These are phyloP conservation scores for Geopemphigus sp. DNA, from an alignment of 1,140 invertebrate species.

Conservation along the genomic window DNA sequence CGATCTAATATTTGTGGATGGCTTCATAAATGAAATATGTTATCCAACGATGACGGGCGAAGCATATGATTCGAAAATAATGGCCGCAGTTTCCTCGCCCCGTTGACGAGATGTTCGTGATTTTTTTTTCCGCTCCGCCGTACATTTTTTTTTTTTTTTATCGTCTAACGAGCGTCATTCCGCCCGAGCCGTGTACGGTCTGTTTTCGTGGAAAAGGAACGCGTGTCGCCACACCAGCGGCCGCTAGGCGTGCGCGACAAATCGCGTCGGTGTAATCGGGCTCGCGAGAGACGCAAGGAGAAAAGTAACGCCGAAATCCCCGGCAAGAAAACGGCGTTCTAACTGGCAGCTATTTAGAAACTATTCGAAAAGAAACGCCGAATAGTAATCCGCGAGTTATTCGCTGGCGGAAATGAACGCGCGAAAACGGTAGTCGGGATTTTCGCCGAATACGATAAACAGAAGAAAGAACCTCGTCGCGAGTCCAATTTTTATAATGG, in stretches of 20 bases:
- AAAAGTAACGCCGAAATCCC: slow-evolving; percentile 35
- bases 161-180: slow-evolving; percentile 37
- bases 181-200: neutral
- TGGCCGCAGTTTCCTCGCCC: slow-evolving; percentile 19
- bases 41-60: slow-evolving; percentile 18
- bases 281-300: neutral
- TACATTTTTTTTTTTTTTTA: neutral
- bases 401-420: too few species aligned
- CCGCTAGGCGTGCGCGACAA: slow-evolving; percentile 24
- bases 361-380: slow-evolving; percentile 1
- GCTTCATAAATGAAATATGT: slow-evolving; percentile 40
- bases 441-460: too few species aligned
- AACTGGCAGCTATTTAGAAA: slow-evolving; percentile 31
- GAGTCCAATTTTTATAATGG: too few species aligned
- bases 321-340: neutral
- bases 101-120: slow-evolving; percentile 7
- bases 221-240: slow-evolving; percentile 2
- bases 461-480: too few species aligned
- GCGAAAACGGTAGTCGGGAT: too few species aligned
- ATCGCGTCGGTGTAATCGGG: slow-evolving; percentile 4
- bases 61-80: slow-evolving; percentile 45
- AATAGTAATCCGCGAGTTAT: slow-evolving; percentile 6
- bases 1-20: slow-evolving; percentile 35
- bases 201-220: neutral
- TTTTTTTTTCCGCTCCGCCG: neutral